Conservation (phyloP, 2,797 vertebrate species). For the Schizopygopsis pylzovi region DNA sequence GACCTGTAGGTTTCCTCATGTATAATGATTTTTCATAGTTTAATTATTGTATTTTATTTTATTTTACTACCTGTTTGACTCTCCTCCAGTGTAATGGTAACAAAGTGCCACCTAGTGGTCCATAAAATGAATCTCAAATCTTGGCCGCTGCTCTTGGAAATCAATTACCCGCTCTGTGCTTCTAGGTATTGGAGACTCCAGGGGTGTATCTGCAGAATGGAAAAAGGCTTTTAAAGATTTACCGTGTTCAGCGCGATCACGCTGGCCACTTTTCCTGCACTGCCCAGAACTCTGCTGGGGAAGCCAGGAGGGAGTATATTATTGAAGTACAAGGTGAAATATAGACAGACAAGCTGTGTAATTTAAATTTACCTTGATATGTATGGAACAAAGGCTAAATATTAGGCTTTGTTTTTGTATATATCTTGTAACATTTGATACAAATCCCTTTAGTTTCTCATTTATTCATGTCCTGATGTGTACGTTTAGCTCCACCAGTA, state of each 20-base stretch:
- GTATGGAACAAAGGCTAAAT: slow-evolving; percentile 7
- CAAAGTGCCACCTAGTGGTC: slow-evolving; percentile 72
- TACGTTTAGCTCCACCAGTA: slow-evolving; percentile 80
- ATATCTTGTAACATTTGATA: not conserved
- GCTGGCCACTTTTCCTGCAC: slow-evolving; percentile 82
- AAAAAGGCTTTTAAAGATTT: slow-evolving; percentile 80
- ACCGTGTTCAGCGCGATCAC: slow-evolving; percentile 80
- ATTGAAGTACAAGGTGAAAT: slow-evolving; percentile 86
- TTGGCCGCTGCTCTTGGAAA: slow-evolving; percentile 8
- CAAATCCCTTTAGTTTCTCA: not conserved
- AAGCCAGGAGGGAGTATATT: slow-evolving; percentile 73
- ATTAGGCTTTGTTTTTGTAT: not conserved
- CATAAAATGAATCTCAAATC: slow-evolving; percentile 2
- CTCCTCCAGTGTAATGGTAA: slow-evolving; percentile 40
- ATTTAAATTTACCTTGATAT: slow-evolving; percentile 8
- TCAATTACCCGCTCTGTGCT: slow-evolving; percentile 13
- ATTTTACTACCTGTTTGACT: not conserved
- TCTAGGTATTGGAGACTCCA: slow-evolving; percentile 70
- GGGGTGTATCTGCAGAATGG: slow-evolving; percentile 78
- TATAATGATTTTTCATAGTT: not conserved
- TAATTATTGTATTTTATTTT: not conserved
- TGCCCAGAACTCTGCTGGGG: slow-evolving; percentile 82
- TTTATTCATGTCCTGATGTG: not conserved
- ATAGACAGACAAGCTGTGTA: slow-evolving; percentile 26
- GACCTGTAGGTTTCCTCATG: slow-evolving; percentile 72